Evolutionary conservation across 2,113 vertebrate genomes (phyloP), one percentile per base, ranked within the genome.

Genomic region (Elachura formosa): DNA sequence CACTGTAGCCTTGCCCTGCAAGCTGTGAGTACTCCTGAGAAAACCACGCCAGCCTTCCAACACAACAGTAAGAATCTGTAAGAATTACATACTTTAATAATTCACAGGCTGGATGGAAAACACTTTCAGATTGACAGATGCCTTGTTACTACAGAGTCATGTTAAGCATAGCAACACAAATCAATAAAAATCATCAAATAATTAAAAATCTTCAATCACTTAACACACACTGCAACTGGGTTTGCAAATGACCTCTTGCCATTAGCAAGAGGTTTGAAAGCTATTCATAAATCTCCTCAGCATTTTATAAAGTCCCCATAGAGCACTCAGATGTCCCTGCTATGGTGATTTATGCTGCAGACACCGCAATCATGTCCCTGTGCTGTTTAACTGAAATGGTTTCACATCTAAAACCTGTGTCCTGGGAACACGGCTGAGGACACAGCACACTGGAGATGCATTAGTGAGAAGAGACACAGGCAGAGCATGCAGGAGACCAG

Each of bases 171-270:
- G 54, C 41, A 86, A 45, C 78, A 68, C 62, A 78, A 90, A 95
- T 96, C 92, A 92, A 88, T 96, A 89, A 52, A 91, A 95, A 76
- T 36, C 36, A 78, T 72, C 76, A 67, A 86, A 92, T 90, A 95
- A 94, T 90, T 83, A 95, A 81, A 61, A 63, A 33, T 58, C 40
- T 52, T 93, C 72, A 85, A 71, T 78, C 55, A 41, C 68, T 92
- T 77, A 89, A 87, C 68, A 75, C 66, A 26, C 34, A 14, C 38
- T 63, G 75, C 58, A 83, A 38, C 46, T 54, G n/a, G n/a, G n/a
- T n/a, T n/a, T n/a, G n/a, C n/a, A n/a, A n/a, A n/a, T n/a, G n/a
- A n/a, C n/a, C n/a, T n/a, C n/a, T n/a, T n/a, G 38, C 84, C 43
- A 94, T 86, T 87, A 80, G 89, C 45, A 61, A 71, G 73, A 79